Evolutionary conservation across 2,888 invertebrate genomes (phyloP).

Genomic region (Drosophila formosana): DNA sequence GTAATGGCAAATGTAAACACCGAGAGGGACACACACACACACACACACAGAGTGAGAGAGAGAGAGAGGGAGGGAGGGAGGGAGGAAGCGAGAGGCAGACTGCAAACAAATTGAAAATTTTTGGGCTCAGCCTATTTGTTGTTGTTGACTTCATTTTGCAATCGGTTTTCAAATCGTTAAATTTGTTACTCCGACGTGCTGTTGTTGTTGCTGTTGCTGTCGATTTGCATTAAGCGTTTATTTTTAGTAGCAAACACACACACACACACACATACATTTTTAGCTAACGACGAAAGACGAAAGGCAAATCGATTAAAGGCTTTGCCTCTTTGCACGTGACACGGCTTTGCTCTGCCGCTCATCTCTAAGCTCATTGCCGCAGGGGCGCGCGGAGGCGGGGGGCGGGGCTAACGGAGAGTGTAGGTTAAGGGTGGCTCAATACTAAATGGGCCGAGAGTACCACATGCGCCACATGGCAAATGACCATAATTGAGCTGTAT

Average conservation of each 20-base stretch:
- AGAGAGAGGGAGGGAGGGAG: neutral
- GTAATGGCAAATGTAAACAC: constrained; percentile 55
- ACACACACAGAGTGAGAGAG: neutral
- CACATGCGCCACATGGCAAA: constrained; percentile 77
- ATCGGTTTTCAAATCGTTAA: constrained; percentile 40
- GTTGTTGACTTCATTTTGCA: constrained; percentile 60
- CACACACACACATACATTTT: constrained; percentile 35
- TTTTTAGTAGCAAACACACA: constrained; percentile 59
- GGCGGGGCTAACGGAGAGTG: neutral
- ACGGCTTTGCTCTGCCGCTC: constrained; percentile 9
- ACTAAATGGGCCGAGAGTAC: constrained; percentile 26
- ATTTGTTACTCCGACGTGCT: constrained; percentile 10
- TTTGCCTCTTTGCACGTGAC: constrained; percentile 63
- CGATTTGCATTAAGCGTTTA: constrained; percentile 71
- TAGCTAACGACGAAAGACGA: constrained; percentile 46
- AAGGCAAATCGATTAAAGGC: constrained; percentile 75
- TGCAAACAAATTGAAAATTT: constrained; percentile 53
- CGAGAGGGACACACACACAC: constrained; percentile 7
- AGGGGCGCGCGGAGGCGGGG: neutral
- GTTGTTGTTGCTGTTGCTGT: constrained; percentile 19
- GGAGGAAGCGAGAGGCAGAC: constrained; percentile 12
- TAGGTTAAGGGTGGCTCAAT: constrained; percentile 42
- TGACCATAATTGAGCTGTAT: constrained; percentile 79
- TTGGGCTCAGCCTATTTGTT: constrained; percentile 23
- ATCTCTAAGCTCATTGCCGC: no score